Evolutionary conservation across 2,113 vertebrate species (phyloP).

Genomic region (Eleginops maclovinus): DNA sequence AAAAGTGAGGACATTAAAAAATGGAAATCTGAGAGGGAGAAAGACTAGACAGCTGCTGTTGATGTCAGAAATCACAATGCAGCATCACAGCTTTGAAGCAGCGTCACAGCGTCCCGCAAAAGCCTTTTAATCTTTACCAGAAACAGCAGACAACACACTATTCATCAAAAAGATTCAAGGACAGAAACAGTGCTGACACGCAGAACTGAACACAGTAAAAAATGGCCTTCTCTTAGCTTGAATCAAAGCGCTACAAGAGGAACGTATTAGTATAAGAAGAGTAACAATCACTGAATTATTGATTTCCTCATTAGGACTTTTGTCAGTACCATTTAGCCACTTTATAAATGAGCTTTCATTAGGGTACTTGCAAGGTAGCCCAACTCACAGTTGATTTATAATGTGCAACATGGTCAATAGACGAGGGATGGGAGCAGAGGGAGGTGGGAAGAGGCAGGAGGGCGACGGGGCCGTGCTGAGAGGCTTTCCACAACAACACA

Average conservation of each 20-base stretch:
- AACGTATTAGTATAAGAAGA: conserved; percentile 91
- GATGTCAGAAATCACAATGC: background rate
- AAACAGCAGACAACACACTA: conserved; percentile 47
- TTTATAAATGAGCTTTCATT: conserved; percentile 95
- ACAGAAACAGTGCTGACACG: conserved; percentile 77
- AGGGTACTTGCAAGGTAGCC: conserved; percentile 90
- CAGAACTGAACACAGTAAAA: conserved; percentile 76
- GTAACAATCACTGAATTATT: conserved; percentile 94
- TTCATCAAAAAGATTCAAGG: conserved; percentile 68
- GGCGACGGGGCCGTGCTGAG: conserved; percentile 32
- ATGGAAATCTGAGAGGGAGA: background rate
- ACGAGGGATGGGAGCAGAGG: conserved; percentile 44
- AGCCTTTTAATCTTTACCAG: conserved; percentile 31
- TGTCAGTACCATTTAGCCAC: conserved; percentile 96
- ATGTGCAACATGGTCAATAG: conserved; percentile 89
- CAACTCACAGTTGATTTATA: conserved; percentile 91
- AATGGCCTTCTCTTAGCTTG: conserved; percentile 71
- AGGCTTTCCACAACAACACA: conserved; percentile 48
- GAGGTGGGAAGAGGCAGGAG: conserved; percentile 50
- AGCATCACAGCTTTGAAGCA: background rate
- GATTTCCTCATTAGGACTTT: conserved; percentile 92
- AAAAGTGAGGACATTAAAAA: background rate
- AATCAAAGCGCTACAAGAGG: conserved; percentile 72
- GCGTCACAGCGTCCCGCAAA: background rate
- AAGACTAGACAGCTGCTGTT: background rate